Base-by-base conservation (phyloP, 2,888 invertebrate species). In the Leptothorax acervorum region DNA sequence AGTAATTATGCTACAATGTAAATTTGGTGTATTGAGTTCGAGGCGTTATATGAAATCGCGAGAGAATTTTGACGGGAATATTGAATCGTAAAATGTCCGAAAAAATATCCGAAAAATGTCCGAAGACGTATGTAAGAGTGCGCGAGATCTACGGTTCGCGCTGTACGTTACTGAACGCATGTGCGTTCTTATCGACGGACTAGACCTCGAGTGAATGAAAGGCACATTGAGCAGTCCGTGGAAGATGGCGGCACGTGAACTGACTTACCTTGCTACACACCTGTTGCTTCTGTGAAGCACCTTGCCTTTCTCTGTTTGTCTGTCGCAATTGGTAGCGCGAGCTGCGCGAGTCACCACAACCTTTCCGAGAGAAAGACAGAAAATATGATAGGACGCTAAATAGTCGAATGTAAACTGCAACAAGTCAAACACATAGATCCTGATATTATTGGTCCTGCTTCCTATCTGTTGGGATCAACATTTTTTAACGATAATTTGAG, bases 191-290 rank as follows among this genome's bases (percentile, higher is more conserved):
- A 90, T 89, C 90, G 89, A 89, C 87, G 6, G 71, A 23, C 68
- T 66, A 60, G 55, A n/a, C n/a, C 4, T 55, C 28, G 53, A 39
- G 48, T 12, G n/a, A 71, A 74, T 23, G 65, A 57, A 76, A 70
- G 65, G 51, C 68, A 5, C 45, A 23, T 45, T 73, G 86, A 78
- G 51, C 31, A 31, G 28, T 82, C 68, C 42, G 78, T 83, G 86
- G 76, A 83, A 92, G 92, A 91, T 92, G 90, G 91, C 92, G 88
- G 75, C 90, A 90, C 89, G 60, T 65, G 76, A 89, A 85, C 60
- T 51, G 73, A 35, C 85, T 65, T 60, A 66, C 57, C 78, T 74
- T 35, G 66, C 79, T 55, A 86, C 74, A 68, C 91, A 89, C 89
- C 87, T 90, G 91, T 89, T 89, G 84, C 86, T 84, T 83, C 62